A percentile compares a stretch with the other conserved stretches of the same genome.
phyloP scores from a whole-genome alignment of 2,888 invertebrate genomes.

The Rhopalosiphum nymphaeae region DNA sequence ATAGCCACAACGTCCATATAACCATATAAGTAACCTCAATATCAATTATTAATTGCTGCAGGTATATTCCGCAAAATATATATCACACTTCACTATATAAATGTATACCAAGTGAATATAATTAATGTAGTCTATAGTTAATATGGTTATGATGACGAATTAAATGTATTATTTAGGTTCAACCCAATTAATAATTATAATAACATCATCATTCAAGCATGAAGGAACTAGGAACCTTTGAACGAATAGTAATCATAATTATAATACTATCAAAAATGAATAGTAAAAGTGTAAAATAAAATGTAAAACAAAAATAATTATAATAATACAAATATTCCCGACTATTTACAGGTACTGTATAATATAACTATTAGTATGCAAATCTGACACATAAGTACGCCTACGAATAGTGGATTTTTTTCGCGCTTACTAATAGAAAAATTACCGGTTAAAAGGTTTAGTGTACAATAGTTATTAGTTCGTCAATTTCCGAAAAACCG shows the following conservation, averaged over 20 bases:
- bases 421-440: not conserved
- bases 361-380: not conserved
- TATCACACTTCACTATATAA: not conserved
- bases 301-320: not conserved
- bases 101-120: not conserved
- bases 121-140: not conserved
- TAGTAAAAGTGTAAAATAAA: not conserved
- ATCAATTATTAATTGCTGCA: not conserved
- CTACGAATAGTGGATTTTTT: not conserved
- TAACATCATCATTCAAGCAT: not conserved
- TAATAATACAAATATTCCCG: not conserved
- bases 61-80: not conserved
- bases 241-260: not conserved
- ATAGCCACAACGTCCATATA: not conserved
- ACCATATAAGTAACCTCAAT: not conserved
- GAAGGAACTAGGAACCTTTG: not conserved
- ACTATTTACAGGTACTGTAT: not conserved
- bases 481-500: not conserved
- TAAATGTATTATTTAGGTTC: not conserved
- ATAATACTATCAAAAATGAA: not conserved
- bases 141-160: not conserved
- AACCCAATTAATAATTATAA: not conserved
- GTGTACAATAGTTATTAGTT: not conserved
- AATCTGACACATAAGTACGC: not conserved
- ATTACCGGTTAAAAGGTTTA: not conserved